phyloP scores from a whole-genome alignment of 1,140 invertebrate species.

The Heliothis subflexa region DNA sequence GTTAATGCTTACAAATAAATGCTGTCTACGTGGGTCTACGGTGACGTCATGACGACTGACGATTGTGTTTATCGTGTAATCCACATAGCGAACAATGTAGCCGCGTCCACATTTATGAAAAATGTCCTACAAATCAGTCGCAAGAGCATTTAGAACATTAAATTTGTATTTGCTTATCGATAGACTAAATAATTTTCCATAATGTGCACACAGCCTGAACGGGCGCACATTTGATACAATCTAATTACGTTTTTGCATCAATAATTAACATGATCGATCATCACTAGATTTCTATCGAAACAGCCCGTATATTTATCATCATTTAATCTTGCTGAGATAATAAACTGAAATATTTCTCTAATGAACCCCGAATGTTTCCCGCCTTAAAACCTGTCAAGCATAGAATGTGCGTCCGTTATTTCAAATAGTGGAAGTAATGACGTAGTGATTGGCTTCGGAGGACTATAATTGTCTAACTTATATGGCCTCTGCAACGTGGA shows the following conservation, averaged over 20 bases:
- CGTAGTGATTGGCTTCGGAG: slow-evolving; percentile 27
- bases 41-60: background rate
- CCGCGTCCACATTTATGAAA: slow-evolving; percentile 9
- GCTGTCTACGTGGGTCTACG: slow-evolving; percentile 69
- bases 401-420: slow-evolving; percentile 16
- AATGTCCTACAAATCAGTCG: background rate
- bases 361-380: background rate
- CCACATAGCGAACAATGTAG: slow-evolving; percentile 1
- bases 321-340: background rate
- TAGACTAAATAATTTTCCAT: slow-evolving; percentile 8
- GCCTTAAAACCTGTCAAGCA: background rate
- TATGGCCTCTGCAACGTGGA: slow-evolving; percentile 51
- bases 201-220: background rate
- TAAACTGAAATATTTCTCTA: background rate
- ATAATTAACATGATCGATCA: too few relatives aligned
- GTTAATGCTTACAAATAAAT: slow-evolving; percentile 83
- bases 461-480: slow-evolving; percentile 48
- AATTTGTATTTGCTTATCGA: slow-evolving; percentile 14
- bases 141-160: too few relatives aligned
- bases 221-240: slow-evolving; percentile 23
- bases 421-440: background rate
- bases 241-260: background rate
- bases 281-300: too few relatives aligned
- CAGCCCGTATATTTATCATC: too few relatives aligned
- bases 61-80: slow-evolving; percentile 12